A percentile compares a stretch with the other conserved stretches of the same genome.
These are phyloP conservation scores for Clarias magur DNA, from an alignment of 2,113 vertebrate species.

Conservation along the genomic window DNA sequence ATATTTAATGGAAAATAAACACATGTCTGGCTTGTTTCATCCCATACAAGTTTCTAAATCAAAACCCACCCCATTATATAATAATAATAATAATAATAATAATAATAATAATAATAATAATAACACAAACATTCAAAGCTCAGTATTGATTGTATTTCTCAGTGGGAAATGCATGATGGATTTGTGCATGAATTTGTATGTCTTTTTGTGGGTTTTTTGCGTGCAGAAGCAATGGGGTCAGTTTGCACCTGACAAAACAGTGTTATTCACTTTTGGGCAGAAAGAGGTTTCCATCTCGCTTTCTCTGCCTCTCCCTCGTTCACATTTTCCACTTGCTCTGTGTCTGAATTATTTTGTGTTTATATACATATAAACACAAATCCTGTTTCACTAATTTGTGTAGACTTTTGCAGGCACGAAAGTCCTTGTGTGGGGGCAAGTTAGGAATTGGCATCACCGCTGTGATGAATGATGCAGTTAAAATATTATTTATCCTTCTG, in stretches of 20 bases:
- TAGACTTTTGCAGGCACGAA: slow-evolving; percentile 12
- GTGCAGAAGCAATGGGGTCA: slow-evolving; percentile 10
- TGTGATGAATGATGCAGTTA: slow-evolving; percentile 2
- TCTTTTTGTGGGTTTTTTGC: slow-evolving; percentile 13
- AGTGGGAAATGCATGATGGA: slow-evolving; percentile 13
- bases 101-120: too few species aligned
- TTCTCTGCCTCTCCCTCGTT: background rate
- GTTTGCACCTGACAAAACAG: slow-evolving; percentile 51
- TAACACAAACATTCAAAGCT: background rate
- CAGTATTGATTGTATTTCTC: background rate
- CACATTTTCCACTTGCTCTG: slow-evolving; percentile 3
- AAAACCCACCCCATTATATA: background rate
- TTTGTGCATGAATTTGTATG: background rate
- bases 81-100: too few species aligned
- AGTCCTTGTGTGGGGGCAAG: background rate
- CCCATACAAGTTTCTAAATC: background rate
- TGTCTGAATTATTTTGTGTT: slow-evolving; percentile 25
- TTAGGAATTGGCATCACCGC: background rate
- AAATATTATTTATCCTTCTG: slow-evolving; percentile 5
- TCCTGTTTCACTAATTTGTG: slow-evolving; percentile 7
- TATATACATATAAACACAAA: slow-evolving; percentile 13
- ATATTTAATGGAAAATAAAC: slow-evolving; percentile 37
- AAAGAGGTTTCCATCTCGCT: slow-evolving; percentile 8
- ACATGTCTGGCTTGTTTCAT: slow-evolving; percentile 3
- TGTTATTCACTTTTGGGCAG: background rate